Base-by-base conservation (phyloP, 2,888 invertebrate genomes). In the Noctua janthe region DNA sequence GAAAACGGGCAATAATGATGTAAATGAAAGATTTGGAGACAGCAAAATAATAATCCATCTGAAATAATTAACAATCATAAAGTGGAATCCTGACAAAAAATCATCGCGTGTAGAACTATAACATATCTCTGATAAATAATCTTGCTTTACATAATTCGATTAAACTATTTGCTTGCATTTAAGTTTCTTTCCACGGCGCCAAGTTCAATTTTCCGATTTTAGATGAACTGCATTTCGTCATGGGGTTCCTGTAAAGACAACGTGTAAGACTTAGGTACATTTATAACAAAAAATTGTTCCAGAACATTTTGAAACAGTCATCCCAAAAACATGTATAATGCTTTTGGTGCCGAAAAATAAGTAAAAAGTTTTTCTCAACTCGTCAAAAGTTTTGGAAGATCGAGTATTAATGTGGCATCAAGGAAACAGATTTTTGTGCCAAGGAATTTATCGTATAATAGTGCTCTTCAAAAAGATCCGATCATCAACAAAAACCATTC, bases 171-270 rank as follows among this genome's bases (percentile, higher is more conserved):
- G 35, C 35, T 23, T 35, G 56, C 17, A 35, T 11, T 23, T 15
- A 23, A 2, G 11, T 47, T 29, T 82, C 75, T 59, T 62, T 70
- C 83, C 82, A 82, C 1, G 78, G 47, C 54, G 77, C 54, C 23
- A 83, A 51, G 17, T 83, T 56, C 1, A 83, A 56, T 39, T 71
- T 77, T 15, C 81, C 72, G 13, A 83, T 81, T 54, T 56, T 71
- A 6, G 47, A 11, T 3, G 81, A 83, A 51, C n/a, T 77, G 77
- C 83, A 83, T 8, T 77, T 71, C 39, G n/a, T 47, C 39, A 83
- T 70, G 20, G 74, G 70, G 15, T 75, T 71, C 43, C 71, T 75
- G 29, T 29, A 54, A 71, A 71, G 15, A 23, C 35, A 71, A 70
- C 11, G 13, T 10, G 47, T 47, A 47, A 47, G 2, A 43, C 43